phyloP scores from a whole-genome alignment of 2,888 invertebrate species.

The Mylabris sibirica region DNA sequence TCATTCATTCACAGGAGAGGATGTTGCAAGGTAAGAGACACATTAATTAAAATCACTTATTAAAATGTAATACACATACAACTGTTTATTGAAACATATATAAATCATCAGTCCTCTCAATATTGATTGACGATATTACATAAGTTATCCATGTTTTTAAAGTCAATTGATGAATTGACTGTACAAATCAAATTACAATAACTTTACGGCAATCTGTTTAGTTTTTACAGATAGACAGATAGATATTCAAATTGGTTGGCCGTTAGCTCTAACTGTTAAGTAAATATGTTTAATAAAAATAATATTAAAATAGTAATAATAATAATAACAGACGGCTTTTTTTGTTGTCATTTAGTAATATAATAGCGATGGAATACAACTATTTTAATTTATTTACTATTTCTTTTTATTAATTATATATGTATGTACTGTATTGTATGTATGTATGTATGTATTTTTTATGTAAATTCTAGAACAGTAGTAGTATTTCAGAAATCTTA shows the following conservation, averaged over 20 bases:
- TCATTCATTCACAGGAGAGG: not conserved
- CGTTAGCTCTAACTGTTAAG: not conserved
- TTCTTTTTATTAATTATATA: no score
- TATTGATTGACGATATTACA: conserved; percentile 53
- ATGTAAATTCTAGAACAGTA: conserved; percentile 49
- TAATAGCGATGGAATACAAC: conserved; percentile 23
- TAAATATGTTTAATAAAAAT: not conserved
- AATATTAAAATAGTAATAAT: not conserved
- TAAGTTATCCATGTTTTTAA: conserved; percentile 36
- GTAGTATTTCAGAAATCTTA: conserved; percentile 50
- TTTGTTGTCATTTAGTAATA: conserved; percentile 9
- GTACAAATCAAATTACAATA: conserved; percentile 25
- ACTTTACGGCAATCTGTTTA: not conserved
- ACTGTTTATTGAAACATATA: conserved; percentile 73
- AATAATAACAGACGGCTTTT: not conserved
- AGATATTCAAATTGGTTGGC: not conserved
- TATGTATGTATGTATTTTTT: conserved; percentile 44
- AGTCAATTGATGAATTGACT: conserved; percentile 41
- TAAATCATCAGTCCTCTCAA: conserved; percentile 62
- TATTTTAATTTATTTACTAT: conserved; percentile 2
- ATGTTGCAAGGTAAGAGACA: not conserved
- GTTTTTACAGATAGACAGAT: not conserved
- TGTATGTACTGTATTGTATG: conserved; percentile 42
- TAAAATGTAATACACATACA: conserved; percentile 69
- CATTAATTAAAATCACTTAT: conserved; percentile 42